Evolutionary conservation across 2,797 vertebrate genomes (phyloP).

Genomic region (Coccyzus lansbergi): DNA sequence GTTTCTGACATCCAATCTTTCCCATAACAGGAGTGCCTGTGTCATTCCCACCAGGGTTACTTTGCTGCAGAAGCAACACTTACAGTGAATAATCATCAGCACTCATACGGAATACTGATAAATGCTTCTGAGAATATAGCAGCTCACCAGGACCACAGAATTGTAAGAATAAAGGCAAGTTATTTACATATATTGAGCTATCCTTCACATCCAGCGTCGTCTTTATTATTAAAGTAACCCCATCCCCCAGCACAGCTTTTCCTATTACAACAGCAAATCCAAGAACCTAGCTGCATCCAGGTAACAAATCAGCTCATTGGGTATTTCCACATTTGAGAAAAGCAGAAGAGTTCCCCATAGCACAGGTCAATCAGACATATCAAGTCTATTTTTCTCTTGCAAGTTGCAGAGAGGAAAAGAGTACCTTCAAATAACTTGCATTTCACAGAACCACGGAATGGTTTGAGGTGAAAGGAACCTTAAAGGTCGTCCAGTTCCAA

Average conservation of each 20-base stretch:
- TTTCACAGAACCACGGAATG: too few species aligned
- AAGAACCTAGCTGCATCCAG: not conserved
- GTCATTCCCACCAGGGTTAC: not conserved
- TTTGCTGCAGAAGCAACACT: not conserved
- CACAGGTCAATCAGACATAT: not conserved
- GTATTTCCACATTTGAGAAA: not conserved
- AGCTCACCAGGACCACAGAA: slow-evolving; percentile 1
- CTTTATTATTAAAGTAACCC: not conserved
- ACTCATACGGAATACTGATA: not conserved
- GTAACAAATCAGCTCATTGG: rapidly evolving
- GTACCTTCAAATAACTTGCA: not conserved
- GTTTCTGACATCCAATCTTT: not conserved
- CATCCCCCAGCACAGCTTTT: not conserved
- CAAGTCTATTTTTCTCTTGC: not conserved
- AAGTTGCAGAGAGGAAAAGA: not conserved
- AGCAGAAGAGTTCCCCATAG: not conserved
- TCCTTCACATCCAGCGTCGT: not conserved
- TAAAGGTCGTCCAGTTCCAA: too few species aligned
- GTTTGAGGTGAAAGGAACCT: too few species aligned
- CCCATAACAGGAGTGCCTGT: not conserved
- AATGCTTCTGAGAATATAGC: not conserved
- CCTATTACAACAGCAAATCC: not conserved
- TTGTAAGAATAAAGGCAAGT: rapidly evolving
- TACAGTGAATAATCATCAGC: not conserved
- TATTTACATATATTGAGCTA: not conserved